Base-by-base conservation (phyloP, 2,113 vertebrate genomes). In the Enhydra lutris region DNA sequence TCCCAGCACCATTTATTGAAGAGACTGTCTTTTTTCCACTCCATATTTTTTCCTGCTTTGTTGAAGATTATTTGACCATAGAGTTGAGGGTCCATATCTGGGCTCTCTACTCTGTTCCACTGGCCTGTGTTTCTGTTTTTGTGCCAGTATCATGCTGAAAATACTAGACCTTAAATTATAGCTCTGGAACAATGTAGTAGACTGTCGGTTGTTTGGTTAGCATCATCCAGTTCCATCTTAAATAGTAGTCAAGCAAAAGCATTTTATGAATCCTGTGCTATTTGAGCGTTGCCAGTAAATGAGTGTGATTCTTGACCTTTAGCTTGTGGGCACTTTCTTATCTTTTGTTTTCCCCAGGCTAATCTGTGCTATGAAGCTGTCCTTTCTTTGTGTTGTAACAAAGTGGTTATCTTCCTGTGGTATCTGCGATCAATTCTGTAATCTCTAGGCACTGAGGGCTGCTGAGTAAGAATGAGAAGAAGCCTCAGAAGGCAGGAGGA, bases 291-390 rank as follows among this genome's bases (percentile, higher is more conserved):
- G 42, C 57, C 29, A 82, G 24, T 87, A 65, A 81, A 85, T 39
- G 8, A 73, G 17, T 89, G 81, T 21, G 34, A 65, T 90, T 71
- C 39, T 47, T 97, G 52, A 93, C 93, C 78, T 97, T 94, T 96
- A 92, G 45, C 24, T 95, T 23, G 55, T 88, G 52, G 79, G 59
- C 63, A 50, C 21, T 96, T 91, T 71, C 71, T 92, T 89, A 85
- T 45, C 63, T 42, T 96, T 81, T 97, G 94, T 95, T 96, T 97
- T 83, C 76, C 89, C 21, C 84, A 74, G n/a, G 45, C 94, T 88
- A 79, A 96, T 96, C 84, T 95, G 31, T 94, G 14, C 76, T 50
- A 57, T 85, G 84, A 96, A 95, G 50, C 17, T 45, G 34, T 17
- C 39, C 59, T 96, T 69, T 57, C 88, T 95, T 91, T 45, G 67